Base-by-base conservation (phyloP, 2,113 vertebrate species). In the Triplophysa dalaica region DNA sequence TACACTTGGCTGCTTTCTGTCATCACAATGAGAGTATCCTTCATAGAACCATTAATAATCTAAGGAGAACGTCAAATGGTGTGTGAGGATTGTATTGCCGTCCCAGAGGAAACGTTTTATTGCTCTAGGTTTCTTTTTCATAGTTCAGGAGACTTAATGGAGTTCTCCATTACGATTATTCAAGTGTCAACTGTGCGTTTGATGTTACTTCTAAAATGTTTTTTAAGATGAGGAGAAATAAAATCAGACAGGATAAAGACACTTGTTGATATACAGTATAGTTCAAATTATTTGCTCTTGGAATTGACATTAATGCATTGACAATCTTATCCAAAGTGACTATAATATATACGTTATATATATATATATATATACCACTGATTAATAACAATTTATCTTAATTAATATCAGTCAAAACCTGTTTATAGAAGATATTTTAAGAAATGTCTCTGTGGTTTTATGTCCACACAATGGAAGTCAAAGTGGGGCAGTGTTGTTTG, bases 1-100 rank as follows among this genome's bases (percentile, higher is more conserved):
- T 66, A 77, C 75, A 77, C 62, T 77, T 65, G 75, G 62, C 62
- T 65, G 65, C 60, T 52, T 52, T 45, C 61, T 76, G 74, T 63
- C 60, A 76, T 76, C 43, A 26, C 58, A 21, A 43, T 65, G 48
- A 77, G 61, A 52, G 54, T 52, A 52, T 77, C 45, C 62, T 52
- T 76, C 43, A 54, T 38, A 54, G 16, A 60, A 65, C 41, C 8
- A 2, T 77, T 66, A 77, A 77, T 66, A 77, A 45, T 22, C 48
- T 16, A 26, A 65, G 61, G 62, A 65, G 62, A 54, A 66, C 33
- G 48, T 77, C 75, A 77, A 77, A 77, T 54, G 45, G 45, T 19
- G 75, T 77, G 62, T 19, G 64, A 65, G 45, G 62, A 19, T 54
- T 65, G 61, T 38, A 75, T 75, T 75, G 73, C 41, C 8, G 38